These are phyloP conservation scores for Cyclophora punctaria DNA, from an alignment of 2,888 invertebrate genomes.

Conservation along the genomic window DNA sequence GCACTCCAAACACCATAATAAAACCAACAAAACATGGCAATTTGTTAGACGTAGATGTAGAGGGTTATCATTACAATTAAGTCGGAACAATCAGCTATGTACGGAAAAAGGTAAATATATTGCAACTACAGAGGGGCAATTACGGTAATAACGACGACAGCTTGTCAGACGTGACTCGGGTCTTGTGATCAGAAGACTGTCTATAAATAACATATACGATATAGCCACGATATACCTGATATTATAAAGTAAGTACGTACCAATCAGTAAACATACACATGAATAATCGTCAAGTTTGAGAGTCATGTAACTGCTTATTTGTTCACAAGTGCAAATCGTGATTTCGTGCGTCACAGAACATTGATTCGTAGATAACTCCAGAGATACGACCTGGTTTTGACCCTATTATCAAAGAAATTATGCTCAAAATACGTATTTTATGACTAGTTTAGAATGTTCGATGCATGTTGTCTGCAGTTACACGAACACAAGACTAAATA, in stretches of 20 bases:
- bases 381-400: conserved; percentile 32
- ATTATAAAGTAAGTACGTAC: too few relatives aligned
- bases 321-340: conserved; percentile 33
- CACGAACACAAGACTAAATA: too few relatives aligned
- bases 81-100: conserved; percentile 5
- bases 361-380: conserved; percentile 29
- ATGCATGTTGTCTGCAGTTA: not conserved
- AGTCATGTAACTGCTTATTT: conserved; percentile 11
- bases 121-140: conserved; percentile 9
- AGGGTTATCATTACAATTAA: conserved; percentile 6
- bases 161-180: conserved; percentile 8
- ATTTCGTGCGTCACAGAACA: conserved; percentile 37
- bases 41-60: too few relatives aligned
- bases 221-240: too few relatives aligned
- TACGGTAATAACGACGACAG: conserved; percentile 8
- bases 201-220: conserved; percentile 4
- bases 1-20: too few relatives aligned
- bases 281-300: too few relatives aligned
- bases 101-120: conserved; percentile 3
- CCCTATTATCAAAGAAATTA: conserved; percentile 28
- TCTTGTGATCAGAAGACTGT: conserved; percentile 6
- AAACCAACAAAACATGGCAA: too few relatives aligned
- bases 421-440: too few relatives aligned
- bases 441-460: not conserved
- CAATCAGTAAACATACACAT: too few relatives aligned